A percentile compares a stretch with the other conserved stretches of the same genome.
Evolutionary conservation across 2,888 invertebrate genomes (phyloP).

Genomic region (Plagiodera versicolora): DNA sequence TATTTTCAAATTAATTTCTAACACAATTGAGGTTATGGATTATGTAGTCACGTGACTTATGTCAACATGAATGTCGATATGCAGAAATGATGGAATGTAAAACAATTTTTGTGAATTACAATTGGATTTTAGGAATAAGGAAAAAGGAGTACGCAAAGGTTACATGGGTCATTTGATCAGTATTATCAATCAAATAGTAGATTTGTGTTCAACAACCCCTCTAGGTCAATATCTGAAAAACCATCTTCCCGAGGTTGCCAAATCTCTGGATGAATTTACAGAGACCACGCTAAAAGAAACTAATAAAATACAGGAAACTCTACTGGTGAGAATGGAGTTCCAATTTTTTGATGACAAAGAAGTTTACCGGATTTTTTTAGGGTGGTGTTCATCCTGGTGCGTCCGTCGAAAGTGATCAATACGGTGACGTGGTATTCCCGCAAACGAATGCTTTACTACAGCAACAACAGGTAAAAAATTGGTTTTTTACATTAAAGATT

Average conservation of each 20-base stretch:
- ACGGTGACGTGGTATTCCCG: conserved; percentile 57
- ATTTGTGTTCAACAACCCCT: conserved; percentile 59
- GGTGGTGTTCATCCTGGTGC: conserved; percentile 53
- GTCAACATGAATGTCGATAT: too few relatives aligned
- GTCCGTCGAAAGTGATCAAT: conserved; percentile 58
- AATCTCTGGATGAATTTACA: conserved; percentile 49
- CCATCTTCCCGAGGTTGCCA: conserved; percentile 57
- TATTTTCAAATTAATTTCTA: too few relatives aligned
- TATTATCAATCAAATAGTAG: conserved; percentile 62
- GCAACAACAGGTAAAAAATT: conserved; percentile 29
- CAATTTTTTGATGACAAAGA: too few relatives aligned
- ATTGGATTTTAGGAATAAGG: conserved; percentile 52
- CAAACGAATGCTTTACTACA: conserved; percentile 59
- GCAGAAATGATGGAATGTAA: too few relatives aligned
- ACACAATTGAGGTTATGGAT: too few relatives aligned
- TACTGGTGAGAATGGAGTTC: conserved; percentile 45
- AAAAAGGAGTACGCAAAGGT: conserved; percentile 62
- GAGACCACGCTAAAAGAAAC: conserved; percentile 48
- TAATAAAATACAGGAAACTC: conserved; percentile 47
- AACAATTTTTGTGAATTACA: too few relatives aligned
- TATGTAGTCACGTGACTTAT: too few relatives aligned
- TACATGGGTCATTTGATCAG: conserved; percentile 70
- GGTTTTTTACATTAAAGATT: neutral
- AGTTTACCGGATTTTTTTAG: conserved; percentile 36
- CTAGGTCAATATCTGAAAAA: conserved; percentile 60